phyloP scores from a whole-genome alignment of 2,113 vertebrate genomes.

The Ciconia boyciana region DNA sequence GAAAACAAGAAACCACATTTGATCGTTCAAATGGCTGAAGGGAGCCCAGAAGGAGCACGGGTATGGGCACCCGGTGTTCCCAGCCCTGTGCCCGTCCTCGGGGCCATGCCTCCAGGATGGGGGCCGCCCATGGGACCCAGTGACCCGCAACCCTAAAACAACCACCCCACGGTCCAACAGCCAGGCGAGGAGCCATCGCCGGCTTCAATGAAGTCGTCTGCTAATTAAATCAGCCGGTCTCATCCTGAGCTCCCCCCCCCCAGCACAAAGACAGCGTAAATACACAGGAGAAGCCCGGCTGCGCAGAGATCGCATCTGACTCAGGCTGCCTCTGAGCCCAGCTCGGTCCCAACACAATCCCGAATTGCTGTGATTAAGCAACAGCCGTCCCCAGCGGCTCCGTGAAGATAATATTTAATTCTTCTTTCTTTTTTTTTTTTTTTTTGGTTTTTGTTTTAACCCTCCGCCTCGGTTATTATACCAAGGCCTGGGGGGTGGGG shows the following conservation, averaged over 20 bases:
- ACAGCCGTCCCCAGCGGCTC: background rate
- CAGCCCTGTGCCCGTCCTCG: background rate
- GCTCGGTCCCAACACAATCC: background rate
- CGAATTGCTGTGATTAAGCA: background rate
- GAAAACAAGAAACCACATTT: background rate
- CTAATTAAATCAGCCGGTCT: background rate
- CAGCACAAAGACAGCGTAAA: background rate
- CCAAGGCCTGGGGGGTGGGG: background rate
- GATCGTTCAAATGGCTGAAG: background rate
- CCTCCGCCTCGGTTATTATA: background rate
- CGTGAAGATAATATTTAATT: background rate
- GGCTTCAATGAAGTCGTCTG: background rate
- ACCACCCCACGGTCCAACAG: background rate
- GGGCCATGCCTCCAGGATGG: background rate
- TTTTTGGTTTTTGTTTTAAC: background rate
- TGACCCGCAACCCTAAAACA: background rate
- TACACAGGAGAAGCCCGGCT: background rate
- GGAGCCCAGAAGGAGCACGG: background rate
- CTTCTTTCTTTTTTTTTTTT: background rate
- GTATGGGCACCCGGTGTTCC: accelerated
- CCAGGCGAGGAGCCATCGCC: background rate
- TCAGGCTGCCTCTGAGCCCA: background rate
- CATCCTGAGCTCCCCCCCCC: background rate
- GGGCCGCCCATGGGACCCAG: background rate
- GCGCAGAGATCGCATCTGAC: background rate